Base-by-base conservation (phyloP, 1,140 invertebrate genomes). In the Danaus plexippus region DNA sequence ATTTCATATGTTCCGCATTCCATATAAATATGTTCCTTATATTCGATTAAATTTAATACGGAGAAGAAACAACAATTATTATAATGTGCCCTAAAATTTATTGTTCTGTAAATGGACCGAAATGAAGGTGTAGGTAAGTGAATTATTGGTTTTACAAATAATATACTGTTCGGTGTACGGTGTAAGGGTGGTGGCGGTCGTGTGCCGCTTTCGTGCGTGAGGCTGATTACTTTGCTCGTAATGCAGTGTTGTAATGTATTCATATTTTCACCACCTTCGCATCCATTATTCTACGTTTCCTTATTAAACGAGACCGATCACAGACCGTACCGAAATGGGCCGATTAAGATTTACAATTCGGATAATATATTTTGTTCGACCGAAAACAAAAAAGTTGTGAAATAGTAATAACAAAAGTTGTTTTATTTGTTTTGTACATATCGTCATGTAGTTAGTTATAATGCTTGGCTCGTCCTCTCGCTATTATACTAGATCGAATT, bases 181-280 rank as follows among this genome's bases (percentile, higher is more conserved):
- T 63, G 60, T 59, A 63, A 32, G 22, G 22, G 22, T 32, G 22
- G 22, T 8, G 5, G 22, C 22, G 22, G 22, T 32, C 22, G 22
- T 32, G 61, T 64, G 67, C 54, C 67, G 66, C 59, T 71, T 67
- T 69, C 71, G 82, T 73, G 80, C 83, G 78, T 86, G 80, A 77
- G 77, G 81, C 69, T 83, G 75, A 83, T 81, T 83, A 77, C 77
- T 65, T 73, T 47, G 71, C 70, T 71, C 69, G 72, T 71, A 74
- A 73, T 75, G 69, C 75, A 66, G 69, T 73, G 70, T 32, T 6
- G 22, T 82, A 86, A 86, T 86, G 80, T 80, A 86, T 84, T 84
- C 83, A 80, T 74, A 81, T 86, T 83, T 83, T 82, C 78, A 83
- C 74, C 80, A 83, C 77, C 77, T 86, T 75, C 68, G 70, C 78